These are phyloP conservation scores for Eilema sororculum DNA, from an alignment of 2,888 invertebrate species.

Conservation along the genomic window DNA sequence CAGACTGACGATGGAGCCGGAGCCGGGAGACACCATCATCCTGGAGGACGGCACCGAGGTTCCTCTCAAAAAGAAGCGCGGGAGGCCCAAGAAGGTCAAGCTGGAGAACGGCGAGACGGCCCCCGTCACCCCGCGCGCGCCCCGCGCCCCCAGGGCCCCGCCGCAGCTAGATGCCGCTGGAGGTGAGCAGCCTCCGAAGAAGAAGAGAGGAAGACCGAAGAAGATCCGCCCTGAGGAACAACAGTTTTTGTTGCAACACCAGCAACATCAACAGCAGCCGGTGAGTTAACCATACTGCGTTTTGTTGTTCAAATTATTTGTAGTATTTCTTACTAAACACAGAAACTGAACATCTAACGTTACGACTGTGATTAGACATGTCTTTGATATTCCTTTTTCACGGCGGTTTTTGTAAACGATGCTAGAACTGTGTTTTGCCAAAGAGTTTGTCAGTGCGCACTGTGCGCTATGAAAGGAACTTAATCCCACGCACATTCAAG, in stretches of 20 bases:
- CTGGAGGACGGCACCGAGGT: slow-evolving; percentile 89
- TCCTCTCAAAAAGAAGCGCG: slow-evolving; percentile 95
- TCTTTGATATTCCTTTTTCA: too few species aligned
- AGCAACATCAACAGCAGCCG: slow-evolving; percentile 78
- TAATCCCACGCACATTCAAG: too few species aligned
- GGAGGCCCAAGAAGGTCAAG: slow-evolving; percentile 94
- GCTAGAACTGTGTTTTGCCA: too few species aligned
- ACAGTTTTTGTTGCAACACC: slow-evolving; percentile 83
- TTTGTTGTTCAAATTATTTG: neutral
- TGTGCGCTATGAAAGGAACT: too few species aligned
- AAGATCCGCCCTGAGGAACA: slow-evolving; percentile 91
- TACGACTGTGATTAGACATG: too few species aligned
- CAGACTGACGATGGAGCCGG: slow-evolving; percentile 85
- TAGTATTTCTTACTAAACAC: neutral
- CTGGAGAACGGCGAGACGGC: slow-evolving; percentile 89
- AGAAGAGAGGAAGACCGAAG: slow-evolving; percentile 95
- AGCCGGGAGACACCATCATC: slow-evolving; percentile 84
- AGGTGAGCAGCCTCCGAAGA: slow-evolving; percentile 90
- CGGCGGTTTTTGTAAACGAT: too few species aligned
- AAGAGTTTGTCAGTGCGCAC: too few species aligned
- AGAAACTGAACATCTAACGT: too few species aligned
- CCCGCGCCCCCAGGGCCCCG: slow-evolving; percentile 70
- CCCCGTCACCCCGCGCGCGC: slow-evolving; percentile 84
- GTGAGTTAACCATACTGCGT: slow-evolving; percentile 2
- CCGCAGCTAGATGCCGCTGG: slow-evolving; percentile 62